Percentiles rank a stretch among this genome's conserved stretches.
Evolutionary conservation across 2,888 invertebrate genomes (phyloP).

Genomic region (Bugula neritina): DNA sequence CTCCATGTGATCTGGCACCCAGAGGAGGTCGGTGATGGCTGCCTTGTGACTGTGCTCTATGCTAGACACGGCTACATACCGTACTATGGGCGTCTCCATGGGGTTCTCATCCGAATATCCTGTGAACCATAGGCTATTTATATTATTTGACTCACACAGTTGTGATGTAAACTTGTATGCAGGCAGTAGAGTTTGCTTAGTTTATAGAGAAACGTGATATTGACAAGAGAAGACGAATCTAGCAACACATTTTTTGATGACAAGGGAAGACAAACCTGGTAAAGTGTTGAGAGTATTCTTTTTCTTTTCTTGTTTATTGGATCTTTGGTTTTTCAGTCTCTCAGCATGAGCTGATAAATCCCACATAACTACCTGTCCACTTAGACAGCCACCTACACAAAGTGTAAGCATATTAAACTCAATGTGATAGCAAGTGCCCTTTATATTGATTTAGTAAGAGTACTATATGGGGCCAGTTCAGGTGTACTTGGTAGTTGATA

Average conservation of each 20-base stretch:
- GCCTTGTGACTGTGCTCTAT: slow-evolving; percentile 51
- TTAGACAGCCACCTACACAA: slow-evolving; percentile 46
- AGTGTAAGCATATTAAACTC: neutral
- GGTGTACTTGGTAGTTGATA: no score
- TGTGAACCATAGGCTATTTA: slow-evolving; percentile 42
- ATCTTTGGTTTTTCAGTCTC: slow-evolving; percentile 44
- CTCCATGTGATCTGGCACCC: slow-evolving; percentile 54
- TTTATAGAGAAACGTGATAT: no score
- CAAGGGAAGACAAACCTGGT: no score
- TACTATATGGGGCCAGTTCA: no score
- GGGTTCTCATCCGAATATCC: slow-evolving; percentile 53
- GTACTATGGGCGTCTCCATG: slow-evolving; percentile 45
- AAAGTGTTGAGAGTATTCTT: slow-evolving; percentile 37
- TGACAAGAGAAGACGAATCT: no score
- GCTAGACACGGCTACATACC: slow-evolving; percentile 52
- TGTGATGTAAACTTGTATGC: no score
- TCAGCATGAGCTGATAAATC: slow-evolving; percentile 50
- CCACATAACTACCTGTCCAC: slow-evolving; percentile 54
- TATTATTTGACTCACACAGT: no score
- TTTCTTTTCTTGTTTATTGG: slow-evolving; percentile 41
- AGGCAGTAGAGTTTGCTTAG: no score
- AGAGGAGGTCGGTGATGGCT: slow-evolving; percentile 50
- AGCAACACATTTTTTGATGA: no score
- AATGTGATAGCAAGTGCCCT: no score
- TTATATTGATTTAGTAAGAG: no score